Evolutionary conservation across 2,797 vertebrate species (phyloP).

Genomic region (Buceros bicornis): DNA sequence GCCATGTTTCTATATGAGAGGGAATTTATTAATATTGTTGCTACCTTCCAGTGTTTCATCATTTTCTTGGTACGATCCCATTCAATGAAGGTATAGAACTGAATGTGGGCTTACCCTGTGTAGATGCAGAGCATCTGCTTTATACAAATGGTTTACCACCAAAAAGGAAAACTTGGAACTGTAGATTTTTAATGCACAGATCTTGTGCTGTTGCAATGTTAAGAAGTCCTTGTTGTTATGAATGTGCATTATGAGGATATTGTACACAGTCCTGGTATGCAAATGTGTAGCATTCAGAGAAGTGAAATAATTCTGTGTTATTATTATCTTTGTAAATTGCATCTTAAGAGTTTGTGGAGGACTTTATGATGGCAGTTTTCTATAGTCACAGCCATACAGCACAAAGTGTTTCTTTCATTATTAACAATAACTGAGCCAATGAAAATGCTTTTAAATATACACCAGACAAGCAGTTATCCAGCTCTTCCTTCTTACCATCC

Average conservation of each 20-base stretch:
- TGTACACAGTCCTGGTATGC: slow-evolving; percentile 85
- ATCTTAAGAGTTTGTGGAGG: slow-evolving; percentile 85
- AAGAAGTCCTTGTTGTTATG: slow-evolving; percentile 84
- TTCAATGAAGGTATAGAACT: slow-evolving; percentile 58
- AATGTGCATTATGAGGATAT: slow-evolving; percentile 86
- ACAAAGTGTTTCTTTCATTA: slow-evolving; percentile 86
- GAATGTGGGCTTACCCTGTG: slow-evolving; percentile 45
- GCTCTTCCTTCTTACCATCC: slow-evolving; percentile 82
- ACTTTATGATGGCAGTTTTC: slow-evolving; percentile 84
- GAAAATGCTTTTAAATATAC: slow-evolving; percentile 86
- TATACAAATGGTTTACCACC: slow-evolving; percentile 68
- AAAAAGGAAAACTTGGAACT: slow-evolving; percentile 76
- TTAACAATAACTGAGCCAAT: slow-evolving; percentile 86
- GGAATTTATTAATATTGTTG: slow-evolving; percentile 23
- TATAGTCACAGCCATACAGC: slow-evolving; percentile 81
- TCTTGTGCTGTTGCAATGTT: slow-evolving; percentile 78
- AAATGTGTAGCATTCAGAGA: slow-evolving; percentile 85
- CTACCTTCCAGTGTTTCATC: slow-evolving; percentile 9
- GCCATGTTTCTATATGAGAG: background rate
- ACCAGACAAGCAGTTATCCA: slow-evolving; percentile 82
- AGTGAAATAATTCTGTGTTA: slow-evolving; percentile 86
- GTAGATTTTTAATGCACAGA: slow-evolving; percentile 78
- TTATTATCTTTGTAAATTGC: slow-evolving; percentile 87
- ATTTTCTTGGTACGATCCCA: slow-evolving; percentile 33
- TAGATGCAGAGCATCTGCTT: slow-evolving; percentile 78